Conservation (phyloP, 2,113 vertebrate genomes). For the Lynx canadensis region DNA sequence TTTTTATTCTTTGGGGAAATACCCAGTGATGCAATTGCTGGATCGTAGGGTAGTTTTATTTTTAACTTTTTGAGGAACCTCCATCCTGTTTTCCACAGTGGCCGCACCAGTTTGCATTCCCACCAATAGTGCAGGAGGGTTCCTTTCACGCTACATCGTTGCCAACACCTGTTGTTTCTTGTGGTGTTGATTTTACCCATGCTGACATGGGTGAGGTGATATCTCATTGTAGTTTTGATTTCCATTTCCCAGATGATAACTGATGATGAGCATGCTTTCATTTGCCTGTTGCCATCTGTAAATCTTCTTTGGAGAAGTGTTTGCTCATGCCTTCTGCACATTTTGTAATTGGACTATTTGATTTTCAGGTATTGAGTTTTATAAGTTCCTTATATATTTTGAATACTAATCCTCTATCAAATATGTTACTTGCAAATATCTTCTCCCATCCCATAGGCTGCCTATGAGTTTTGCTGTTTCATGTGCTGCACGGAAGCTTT, state of each 20-base stretch:
- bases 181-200: not conserved
- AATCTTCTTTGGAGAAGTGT: not conserved
- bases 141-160: not conserved
- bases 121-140: not conserved
- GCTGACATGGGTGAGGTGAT: not conserved
- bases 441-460: not conserved
- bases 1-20: not conserved
- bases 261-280: not conserved
- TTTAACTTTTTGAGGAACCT: not conserved
- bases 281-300: not conserved
- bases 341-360: not conserved
- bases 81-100: not conserved
- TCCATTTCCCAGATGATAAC: not conserved
- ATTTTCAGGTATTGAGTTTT: not conserved
- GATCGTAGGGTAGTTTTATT: not conserved
- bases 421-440: not conserved
- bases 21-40: not conserved
- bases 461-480: not conserved
- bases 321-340: not conserved
- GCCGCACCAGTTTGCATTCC: not conserved
- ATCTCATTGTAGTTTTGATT: not conserved
- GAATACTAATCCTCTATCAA: not conserved
- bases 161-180: not conserved
- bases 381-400: not conserved
- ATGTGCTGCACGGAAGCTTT: not conserved